phyloP scores from a whole-genome alignment of 2,113 vertebrate genomes.

The Lepidothrix coronata region DNA sequence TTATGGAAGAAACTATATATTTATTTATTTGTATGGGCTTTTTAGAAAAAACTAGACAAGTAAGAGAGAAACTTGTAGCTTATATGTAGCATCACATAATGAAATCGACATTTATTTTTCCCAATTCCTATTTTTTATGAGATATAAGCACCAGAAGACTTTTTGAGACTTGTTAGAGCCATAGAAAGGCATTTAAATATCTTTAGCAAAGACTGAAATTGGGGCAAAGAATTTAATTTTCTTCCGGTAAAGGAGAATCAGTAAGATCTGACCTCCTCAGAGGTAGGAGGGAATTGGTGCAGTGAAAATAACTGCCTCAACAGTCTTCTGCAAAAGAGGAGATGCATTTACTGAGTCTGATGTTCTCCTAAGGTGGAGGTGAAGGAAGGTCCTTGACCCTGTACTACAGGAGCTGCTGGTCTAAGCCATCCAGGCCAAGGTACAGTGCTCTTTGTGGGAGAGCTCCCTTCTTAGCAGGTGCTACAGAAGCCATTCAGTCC shows the following conservation, averaged over 20 bases:
- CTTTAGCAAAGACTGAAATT: neutral
- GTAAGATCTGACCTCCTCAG: neutral
- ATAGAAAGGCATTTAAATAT: neutral
- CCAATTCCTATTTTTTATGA: neutral
- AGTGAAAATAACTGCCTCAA: neutral
- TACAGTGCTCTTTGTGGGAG: neutral
- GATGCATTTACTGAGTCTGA: neutral
- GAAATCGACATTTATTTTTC: neutral
- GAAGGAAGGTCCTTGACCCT: neutral
- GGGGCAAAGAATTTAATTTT: neutral
- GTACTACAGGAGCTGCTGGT: neutral
- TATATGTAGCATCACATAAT: neutral
- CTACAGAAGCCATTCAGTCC: neutral
- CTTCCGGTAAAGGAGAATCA: neutral
- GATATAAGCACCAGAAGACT: neutral
- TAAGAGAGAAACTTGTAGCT: neutral
- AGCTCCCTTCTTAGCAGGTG: neutral
- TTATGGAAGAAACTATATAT: neutral
- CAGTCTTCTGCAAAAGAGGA: neutral
- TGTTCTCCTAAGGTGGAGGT: neutral
- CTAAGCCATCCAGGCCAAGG: neutral
- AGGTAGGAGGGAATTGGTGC: neutral
- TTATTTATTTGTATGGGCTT: neutral
- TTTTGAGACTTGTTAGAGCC: neutral
- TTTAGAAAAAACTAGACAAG: neutral